Evolutionary conservation across 2,888 invertebrate genomes (phyloP), one percentile per base, ranked within the genome.

Genomic region (Halocaridina rubra): DNA sequence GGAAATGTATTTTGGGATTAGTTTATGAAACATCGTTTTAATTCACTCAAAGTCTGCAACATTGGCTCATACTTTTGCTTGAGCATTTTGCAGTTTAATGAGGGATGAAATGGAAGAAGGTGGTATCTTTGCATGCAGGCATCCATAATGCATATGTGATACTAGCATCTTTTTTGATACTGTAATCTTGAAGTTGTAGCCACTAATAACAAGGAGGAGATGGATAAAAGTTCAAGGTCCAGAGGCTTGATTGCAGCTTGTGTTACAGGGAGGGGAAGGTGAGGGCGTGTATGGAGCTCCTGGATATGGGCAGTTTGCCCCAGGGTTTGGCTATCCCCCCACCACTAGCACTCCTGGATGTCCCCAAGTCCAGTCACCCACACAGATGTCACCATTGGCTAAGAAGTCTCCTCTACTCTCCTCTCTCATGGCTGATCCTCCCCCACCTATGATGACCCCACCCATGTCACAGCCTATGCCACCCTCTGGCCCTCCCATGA

Each of bases 391-490:
- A 22, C 89, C 89, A 29, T 90, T 92, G 89, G 91, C 91, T 80
- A 92, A 92, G 89, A 92, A 92, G 89, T 90, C 91, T 7, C 90
- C 91, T 71, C 90, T 91, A 77, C 91, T 91, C 90, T 91, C 91
- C 89, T 90, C 90, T 80, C 91, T 90, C 81, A 91, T 91, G 91
- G 91, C 90, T 81, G 91, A 90, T 13, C 86, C 89, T 22, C 72
- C 78, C 67, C 74, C 78, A 29, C 74, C 81, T 39, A 75, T 85
- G 79, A 85, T 81, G 78, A 84, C 69, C 72, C 85, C 87, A 46
- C 87, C 87, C 24, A 87, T 87, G 87, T 81, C 85, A 33, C 87
- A 87, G 72, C 85, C 87, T 76, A 87, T 87, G 87, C 87, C 87
- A 39, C 87, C 87, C 29, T 85, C 87, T 29, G 87, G 81, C 30